A percentile compares a stretch with the other conserved stretches of the same genome.
These are phyloP conservation scores for Acanthurus leucopareius DNA, from an alignment of 2,797 vertebrate genomes.

Conservation along the genomic window DNA sequence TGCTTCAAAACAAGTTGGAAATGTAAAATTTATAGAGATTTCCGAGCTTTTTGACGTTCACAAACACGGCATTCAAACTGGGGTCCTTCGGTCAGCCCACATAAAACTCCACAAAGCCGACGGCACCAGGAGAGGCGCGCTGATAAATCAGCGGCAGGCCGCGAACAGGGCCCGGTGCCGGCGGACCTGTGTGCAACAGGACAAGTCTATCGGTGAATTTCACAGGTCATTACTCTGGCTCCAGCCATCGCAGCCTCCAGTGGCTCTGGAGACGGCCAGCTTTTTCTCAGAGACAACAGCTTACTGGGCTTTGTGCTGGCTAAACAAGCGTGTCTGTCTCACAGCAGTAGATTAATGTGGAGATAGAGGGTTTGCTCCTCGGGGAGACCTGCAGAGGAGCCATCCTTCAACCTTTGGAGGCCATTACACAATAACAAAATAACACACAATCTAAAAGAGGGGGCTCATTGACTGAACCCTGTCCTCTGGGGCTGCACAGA, in stretches of 20 bases:
- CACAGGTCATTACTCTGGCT: slow-evolving; percentile 88
- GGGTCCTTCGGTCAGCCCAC: slow-evolving; percentile 8
- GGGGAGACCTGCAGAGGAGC: slow-evolving; percentile 73
- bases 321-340: slow-evolving; percentile 84
- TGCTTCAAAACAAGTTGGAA: not conserved
- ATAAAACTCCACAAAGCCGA: slow-evolving; percentile 55
- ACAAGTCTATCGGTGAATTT: slow-evolving; percentile 83
- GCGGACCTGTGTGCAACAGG: slow-evolving; percentile 78
- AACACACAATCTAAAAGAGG: slow-evolving; percentile 65
- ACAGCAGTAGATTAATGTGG: slow-evolving; percentile 82
- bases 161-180: slow-evolving; percentile 71
- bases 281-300: slow-evolving; percentile 81
- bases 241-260: slow-evolving; percentile 82
- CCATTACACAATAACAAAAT: slow-evolving; percentile 77
- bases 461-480: slow-evolving; percentile 55
- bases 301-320: slow-evolving; percentile 82
- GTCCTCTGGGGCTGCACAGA: slow-evolving; percentile 43
- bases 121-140: slow-evolving; percentile 57
- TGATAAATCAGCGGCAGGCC: slow-evolving; percentile 73
- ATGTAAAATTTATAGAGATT: not conserved
- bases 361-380: slow-evolving; percentile 77
- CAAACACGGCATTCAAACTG: slow-evolving; percentile 35
- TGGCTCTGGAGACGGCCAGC: slow-evolving; percentile 80
- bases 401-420: slow-evolving; percentile 80
- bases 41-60: slow-evolving; percentile 1